Evolutionary conservation across 2,888 invertebrate genomes (phyloP), one percentile per base, ranked within the genome.

Genomic region (Drosophila nr. fundita): DNA sequence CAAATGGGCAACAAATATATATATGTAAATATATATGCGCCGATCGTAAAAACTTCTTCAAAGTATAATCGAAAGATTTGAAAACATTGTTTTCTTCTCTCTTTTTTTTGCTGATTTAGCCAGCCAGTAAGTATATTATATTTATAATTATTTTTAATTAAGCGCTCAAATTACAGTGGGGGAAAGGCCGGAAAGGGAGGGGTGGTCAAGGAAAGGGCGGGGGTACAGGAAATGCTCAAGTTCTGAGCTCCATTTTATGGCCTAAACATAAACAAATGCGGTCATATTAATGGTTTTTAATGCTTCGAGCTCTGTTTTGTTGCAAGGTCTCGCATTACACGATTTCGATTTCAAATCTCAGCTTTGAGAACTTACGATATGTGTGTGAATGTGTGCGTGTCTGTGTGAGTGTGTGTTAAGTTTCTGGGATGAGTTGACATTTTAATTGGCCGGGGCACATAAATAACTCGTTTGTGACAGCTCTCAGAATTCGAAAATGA

Each of bases 371-470:
- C 53, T 63, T 63, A 54, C 32, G 40, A 60, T 45, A 29, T 52
- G 13, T 29, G 38, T 40, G 11, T 32, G 38, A 34, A n/a, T 55
- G 49, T 30, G 27, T 48, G 30, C 10, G 10, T 30, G 30, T 30
- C 32, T 38, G 21, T 52, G 32, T 67, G 27, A 34, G 49, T 49
- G 59, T 53, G 40, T 48, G 61, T 53, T 66, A 45, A 38, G 52
- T 48, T 57, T 49, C 15, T 55, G 57, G 60, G 34, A 70, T 76
- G 76, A 73, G 70, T 68, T 73, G 80, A 82, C 68, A 69, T 82
- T 87, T 87, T 83, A 87, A 83, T 83, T 83, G 83, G 71, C 11
- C 38, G 42, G 54, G 48, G 27, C 49, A 57, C 73, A 85, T 83
- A 87, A 87, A 85, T 83, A 55, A 69, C 53, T 6, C 27, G 58